Base-by-base conservation (phyloP, 2,797 vertebrate species). In the Eidolon dupreanum region DNA sequence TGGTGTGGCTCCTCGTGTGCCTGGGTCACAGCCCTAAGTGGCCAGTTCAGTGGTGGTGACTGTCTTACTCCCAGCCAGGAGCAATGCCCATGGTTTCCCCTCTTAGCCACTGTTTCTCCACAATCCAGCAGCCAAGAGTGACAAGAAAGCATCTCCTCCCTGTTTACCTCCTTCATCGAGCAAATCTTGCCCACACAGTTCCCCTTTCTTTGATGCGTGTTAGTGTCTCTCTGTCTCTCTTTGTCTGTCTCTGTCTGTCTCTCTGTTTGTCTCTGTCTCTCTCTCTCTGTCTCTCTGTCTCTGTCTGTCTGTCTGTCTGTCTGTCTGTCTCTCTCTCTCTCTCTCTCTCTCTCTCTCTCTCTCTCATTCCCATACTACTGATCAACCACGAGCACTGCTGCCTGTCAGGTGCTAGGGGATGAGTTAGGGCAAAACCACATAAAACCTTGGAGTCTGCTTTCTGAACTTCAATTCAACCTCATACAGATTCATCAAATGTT, bases 1-100 rank as follows among this genome's bases (percentile, higher is more conserved):
- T 16, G 17, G 26, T 28, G 8, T 1, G 41, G 20, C 13, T 63
- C 3, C 4, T 65, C 5, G 0, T 0, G 4, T 0, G 8, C 22
- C 71, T 11, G 19, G 41, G 17, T 20, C 15, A 13, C 43, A 8
- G 19, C 28, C 53, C 26, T 43, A 16, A n/a, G 36, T 31, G 43
- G 24, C 16, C 1, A 63, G 16, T 10, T 83, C n/a, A 26, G n/a
- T 3, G 0, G 5, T 36, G 6, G 19, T 66, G 74, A 24, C 59
- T 28, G 11, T 55, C 49, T 96, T 66, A 20, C 33, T 55, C 41
- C 31, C 41, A 57, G 63, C 31, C 24, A 43, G 22, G 55, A 63
- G 57, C 28, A 26, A 24, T 66, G 43, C 12, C 22, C 20, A 16
- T 0, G 19, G 13, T 1, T 2, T 20, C 19, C 38, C 46, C 31